Evolutionary conservation across 2,888 invertebrate species (phyloP), one percentile per base, ranked within the genome.

Genomic region (Caenorhabditis auriculariae): DNA sequence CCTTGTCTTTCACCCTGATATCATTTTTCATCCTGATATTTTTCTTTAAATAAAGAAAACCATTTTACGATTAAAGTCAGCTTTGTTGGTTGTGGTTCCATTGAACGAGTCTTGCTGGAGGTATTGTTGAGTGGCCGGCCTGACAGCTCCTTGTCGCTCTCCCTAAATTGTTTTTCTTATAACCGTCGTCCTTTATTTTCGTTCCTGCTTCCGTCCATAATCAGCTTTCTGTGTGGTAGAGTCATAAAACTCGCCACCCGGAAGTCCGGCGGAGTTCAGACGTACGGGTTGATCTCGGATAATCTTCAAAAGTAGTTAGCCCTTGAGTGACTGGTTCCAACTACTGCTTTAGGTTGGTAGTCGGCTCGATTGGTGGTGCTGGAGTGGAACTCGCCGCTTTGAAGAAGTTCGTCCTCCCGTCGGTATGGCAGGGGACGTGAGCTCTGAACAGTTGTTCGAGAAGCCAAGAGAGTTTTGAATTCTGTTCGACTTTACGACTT

Each of bases 181-280:
- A n/a, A n/a, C n/a, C n/a, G n/a, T n/a, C n/a, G n/a, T n/a, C n/a
- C 12, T 35, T 32, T 21, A 19, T 38, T 41, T 9, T 19, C 37
- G n/a, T 24, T 66, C 66, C 39, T 53, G 43, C 48, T 70, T 68
- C 32, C 51, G 32, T 29, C 54, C 54, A 42, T 45, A 71, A 52
- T 72, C 71, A 0, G 62, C 53, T 49, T 66, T 60, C n/a, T 69
- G 60, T 0, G 71, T 72, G 0, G 69, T 66, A 3, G 47, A 41
- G 4, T 65, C 69, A 28, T 66, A 58, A 37, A 72, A 72, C n/a
- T 66, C 59, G 15, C 71, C 71, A 19, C 51, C 44, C 37, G 60
- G 59, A 0, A 68, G 28, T 2, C 47, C 43, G 41, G 49, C n/a
- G n/a, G n/a, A n/a, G n/a, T n/a, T n/a, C n/a, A n/a, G n/a, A n/a